A percentile compares a stretch with the other conserved stretches of the same genome.
phyloP scores from a whole-genome alignment of 2,113 vertebrate genomes.

The Oncorhynchus keta region DNA sequence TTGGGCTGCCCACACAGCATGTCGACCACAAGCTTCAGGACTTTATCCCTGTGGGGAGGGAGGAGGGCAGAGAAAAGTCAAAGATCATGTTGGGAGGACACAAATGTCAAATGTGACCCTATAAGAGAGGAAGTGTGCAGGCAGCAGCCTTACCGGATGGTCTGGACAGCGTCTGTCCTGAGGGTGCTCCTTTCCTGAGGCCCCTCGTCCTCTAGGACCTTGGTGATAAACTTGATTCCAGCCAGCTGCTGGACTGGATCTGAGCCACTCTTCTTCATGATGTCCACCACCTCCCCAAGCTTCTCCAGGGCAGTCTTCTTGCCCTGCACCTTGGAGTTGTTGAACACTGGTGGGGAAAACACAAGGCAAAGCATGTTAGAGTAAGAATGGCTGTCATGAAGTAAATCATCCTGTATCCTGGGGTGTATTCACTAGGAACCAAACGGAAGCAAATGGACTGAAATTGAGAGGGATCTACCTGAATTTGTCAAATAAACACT shows the following conservation, averaged over 20 bases:
- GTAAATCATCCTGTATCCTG: not conserved
- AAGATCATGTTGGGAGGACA: no score
- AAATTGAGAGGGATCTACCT: no score
- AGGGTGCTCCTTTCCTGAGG: conserved; percentile 69
- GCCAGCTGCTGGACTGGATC: conserved; percentile 75
- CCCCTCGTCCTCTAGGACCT: conserved; percentile 78
- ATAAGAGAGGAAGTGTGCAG: not conserved
- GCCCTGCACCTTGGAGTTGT: conserved; percentile 63
- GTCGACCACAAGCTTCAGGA: conserved; percentile 86
- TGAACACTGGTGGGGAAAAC: conserved; percentile 63
- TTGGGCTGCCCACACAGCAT: conserved; percentile 75
- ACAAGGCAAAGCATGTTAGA: not conserved
- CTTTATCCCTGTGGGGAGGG: conserved; percentile 78
- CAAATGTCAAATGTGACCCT: not conserved
- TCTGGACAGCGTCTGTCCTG: conserved; percentile 66
- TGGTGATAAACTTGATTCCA: conserved; percentile 73
- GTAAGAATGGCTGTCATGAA: not conserved
- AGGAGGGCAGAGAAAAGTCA: not conserved
- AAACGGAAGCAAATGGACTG: no score
- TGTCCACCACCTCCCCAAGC: conserved; percentile 73
- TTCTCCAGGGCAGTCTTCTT: conserved; percentile 75
- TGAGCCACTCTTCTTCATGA: conserved; percentile 74
- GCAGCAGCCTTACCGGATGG: conserved; percentile 63
- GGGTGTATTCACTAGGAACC: no score
- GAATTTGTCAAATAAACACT: not conserved